phyloP scores from a whole-genome alignment of 2,797 vertebrate species.

The Pseudopleuronectes americanus region DNA sequence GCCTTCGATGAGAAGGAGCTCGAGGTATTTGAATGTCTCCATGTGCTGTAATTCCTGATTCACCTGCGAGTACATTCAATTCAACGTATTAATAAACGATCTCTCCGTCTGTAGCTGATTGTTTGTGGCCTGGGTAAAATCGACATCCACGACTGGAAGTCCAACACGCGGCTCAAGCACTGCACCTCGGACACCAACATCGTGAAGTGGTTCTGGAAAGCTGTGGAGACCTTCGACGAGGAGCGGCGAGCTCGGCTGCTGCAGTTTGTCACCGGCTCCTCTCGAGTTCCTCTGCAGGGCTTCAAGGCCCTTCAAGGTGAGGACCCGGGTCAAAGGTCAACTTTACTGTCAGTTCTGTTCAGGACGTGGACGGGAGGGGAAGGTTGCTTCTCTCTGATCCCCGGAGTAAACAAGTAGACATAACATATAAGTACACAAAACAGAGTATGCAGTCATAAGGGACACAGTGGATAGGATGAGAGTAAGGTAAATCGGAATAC shows the following conservation, averaged over 20 bases:
- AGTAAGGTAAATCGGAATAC: too few species aligned
- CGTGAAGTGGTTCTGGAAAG: slow-evolving; percentile 99
- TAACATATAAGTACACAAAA: too few species aligned
- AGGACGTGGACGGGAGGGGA: too few species aligned
- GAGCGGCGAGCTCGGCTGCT: slow-evolving; percentile 93
- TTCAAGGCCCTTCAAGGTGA: slow-evolving; percentile 99
- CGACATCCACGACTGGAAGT: slow-evolving; percentile 97
- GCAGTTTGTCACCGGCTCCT: slow-evolving; percentile 98
- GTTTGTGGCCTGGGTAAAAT: slow-evolving; percentile 98
- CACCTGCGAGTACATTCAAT: not conserved
- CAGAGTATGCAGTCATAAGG: too few species aligned
- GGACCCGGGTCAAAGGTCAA: not conserved
- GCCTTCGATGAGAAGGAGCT: slow-evolving; percentile 98
- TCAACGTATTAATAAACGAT: not conserved
- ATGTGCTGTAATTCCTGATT: not conserved
- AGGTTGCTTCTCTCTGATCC: too few species aligned
- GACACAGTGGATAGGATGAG: too few species aligned
- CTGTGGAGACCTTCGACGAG: slow-evolving; percentile 96
- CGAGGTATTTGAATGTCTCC: slow-evolving; percentile 83
- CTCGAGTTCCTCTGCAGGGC: slow-evolving; percentile 96
- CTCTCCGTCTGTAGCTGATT: slow-evolving; percentile 86
- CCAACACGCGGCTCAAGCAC: slow-evolving; percentile 97
- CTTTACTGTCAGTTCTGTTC: too few species aligned
- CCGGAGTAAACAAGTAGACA: too few species aligned
- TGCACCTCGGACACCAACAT: slow-evolving; percentile 95